Base-by-base conservation (phyloP, 2,113 vertebrate species). In the Craseonycteris thonglongyai region DNA sequence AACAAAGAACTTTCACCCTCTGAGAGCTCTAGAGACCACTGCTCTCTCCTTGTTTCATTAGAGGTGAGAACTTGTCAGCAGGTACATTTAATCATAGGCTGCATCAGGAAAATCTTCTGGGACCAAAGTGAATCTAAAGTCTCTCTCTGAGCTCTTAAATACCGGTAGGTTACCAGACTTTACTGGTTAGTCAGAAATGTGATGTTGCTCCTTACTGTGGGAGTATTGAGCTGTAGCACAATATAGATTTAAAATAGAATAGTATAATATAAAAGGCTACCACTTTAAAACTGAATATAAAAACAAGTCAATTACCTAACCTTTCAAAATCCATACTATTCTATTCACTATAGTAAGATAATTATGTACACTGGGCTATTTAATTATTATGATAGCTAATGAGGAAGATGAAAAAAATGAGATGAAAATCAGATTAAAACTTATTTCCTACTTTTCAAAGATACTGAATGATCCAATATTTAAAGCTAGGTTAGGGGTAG, bases 21-120 rank as follows among this genome's bases (percentile, higher is more conserved):
- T 61, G 35, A 61, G 19, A 12, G 56, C 76, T 74, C 72, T 11
- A 13, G 68, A 40, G 78, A 93, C 40, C 21, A 45, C 78, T 95
- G 51, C n/a, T 95, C 74, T 88, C 49, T 93, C 61, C 35, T 65
- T 40, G 61, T 94, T 93, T 83, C 40, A 91, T 91, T 54, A 94
- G 19, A 94, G 58, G 63, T 94, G 35, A 91, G 24, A 69, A 49
- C 58, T 58, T 84, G 45, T 85, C 68, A 45, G 40, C 24, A 49
- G 65, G 13, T n/a, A 33, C 63, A 86, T 33, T 42, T 56, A 93
- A 92, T 61, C 91, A 42, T 30, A 87, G n/a, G 61, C 10, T 66
- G 88, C 45, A 33, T 51, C 42, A 38, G 54, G 28, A 56, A 68
- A 45, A 78, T 54, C 45, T 88, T 76, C 33, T 78, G 51, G 54